phyloP scores from a whole-genome alignment of 2,113 vertebrate genomes.

The Pluvianellus socialis region DNA sequence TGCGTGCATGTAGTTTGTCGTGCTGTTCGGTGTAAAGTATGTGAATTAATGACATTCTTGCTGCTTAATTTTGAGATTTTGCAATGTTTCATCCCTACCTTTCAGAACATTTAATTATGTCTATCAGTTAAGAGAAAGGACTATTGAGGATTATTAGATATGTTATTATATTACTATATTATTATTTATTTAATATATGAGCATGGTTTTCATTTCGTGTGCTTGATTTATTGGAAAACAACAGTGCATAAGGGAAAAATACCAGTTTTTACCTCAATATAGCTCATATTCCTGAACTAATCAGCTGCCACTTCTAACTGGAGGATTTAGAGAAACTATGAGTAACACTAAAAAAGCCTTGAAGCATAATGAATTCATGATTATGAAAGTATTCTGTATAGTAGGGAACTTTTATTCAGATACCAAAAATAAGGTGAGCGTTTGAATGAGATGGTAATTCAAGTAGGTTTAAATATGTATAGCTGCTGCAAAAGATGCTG shows the following conservation, averaged over 20 bases:
- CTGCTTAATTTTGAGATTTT: not conserved
- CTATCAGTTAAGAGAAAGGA: not conserved
- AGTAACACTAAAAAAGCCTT: not conserved
- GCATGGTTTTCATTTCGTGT: not conserved
- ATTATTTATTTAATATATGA: not conserved
- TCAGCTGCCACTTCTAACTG: not conserved
- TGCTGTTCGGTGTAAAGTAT: not conserved
- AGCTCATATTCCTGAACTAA: not conserved
- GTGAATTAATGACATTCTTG: not conserved
- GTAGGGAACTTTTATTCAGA: not conserved
- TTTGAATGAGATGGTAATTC: not conserved
- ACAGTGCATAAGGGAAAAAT: not conserved
- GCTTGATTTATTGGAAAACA: not conserved
- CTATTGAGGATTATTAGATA: not conserved
- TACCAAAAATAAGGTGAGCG: not conserved
- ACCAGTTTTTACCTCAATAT: not conserved
- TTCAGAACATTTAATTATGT: not conserved
- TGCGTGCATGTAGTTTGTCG: no score
- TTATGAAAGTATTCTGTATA: not conserved
- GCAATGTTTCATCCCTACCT: not conserved
- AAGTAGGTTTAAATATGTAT: not conserved
- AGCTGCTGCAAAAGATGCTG: not conserved
- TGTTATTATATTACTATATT: no score
- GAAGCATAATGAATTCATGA: not conserved
- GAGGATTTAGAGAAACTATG: not conserved